Conservation (phyloP, 2,888 invertebrate genomes). For the Digitonthophagus gazella region DNA sequence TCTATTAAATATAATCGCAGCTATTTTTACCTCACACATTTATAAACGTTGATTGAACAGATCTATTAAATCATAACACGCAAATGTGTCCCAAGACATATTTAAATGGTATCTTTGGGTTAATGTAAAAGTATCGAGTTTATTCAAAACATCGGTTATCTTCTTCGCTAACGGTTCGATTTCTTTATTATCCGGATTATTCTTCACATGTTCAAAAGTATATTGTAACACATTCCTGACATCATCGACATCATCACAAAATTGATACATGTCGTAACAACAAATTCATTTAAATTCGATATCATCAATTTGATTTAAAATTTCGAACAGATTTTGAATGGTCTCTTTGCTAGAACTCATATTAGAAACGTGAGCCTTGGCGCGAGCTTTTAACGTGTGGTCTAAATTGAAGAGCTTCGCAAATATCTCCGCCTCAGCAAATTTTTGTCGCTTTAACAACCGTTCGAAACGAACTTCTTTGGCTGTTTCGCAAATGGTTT, state of each 20-base stretch:
- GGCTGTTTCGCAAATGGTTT: conserved; percentile 48
- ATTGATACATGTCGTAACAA: conserved; percentile 40
- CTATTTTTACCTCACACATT: too few species aligned
- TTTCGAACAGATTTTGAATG: conserved; percentile 45
- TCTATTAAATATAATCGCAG: too few species aligned
- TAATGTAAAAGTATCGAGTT: too few species aligned
- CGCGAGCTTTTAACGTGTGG: conserved; percentile 49
- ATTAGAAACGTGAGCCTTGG: conserved; percentile 45
- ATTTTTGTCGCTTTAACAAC: conserved; percentile 50
- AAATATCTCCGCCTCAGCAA: conserved; percentile 53
- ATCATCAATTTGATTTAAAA: conserved; percentile 51
- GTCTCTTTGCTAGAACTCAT: conserved; percentile 39
- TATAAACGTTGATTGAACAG: too few species aligned
- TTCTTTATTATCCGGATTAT: too few species aligned
- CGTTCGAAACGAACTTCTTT: conserved; percentile 52
- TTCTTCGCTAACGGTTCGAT: too few species aligned
- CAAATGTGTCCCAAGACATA: too few species aligned
- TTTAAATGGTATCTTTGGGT: too few species aligned
- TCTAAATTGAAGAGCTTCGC: conserved; percentile 50
- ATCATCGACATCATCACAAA: conserved; percentile 32
- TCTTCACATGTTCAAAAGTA: conserved; percentile 27
- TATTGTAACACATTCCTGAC: conserved; percentile 37
- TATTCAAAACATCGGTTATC: too few species aligned
- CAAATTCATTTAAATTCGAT: conserved; percentile 50
- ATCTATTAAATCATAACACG: too few species aligned